Conservation (phyloP, 2,888 invertebrate species). For the Idaea aversata region DNA sequence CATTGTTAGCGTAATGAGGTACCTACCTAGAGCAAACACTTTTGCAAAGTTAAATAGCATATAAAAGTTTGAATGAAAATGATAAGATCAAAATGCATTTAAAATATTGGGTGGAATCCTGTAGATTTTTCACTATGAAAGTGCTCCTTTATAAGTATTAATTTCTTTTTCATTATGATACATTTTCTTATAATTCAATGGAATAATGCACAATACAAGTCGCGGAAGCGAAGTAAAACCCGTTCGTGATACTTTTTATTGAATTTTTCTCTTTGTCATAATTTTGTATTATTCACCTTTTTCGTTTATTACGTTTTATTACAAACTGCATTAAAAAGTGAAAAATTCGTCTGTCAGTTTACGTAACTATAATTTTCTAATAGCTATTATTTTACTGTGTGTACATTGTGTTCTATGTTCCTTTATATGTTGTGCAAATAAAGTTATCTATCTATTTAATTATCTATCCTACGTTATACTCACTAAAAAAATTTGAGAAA, state of each 20-base stretch:
- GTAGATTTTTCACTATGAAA: not conserved
- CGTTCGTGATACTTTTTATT: not conserved
- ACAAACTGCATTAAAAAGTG: not conserved
- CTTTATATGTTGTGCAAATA: too few relatives aligned
- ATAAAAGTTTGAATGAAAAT: too few relatives aligned
- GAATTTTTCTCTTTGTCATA: not conserved
- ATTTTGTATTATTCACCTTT: not conserved
- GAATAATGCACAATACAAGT: not conserved
- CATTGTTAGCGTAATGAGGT: too few relatives aligned
- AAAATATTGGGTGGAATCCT: not conserved
- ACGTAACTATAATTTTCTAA: too few relatives aligned
- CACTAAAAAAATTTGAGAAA: too few relatives aligned
- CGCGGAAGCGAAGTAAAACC: not conserved
- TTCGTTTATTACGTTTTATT: not conserved
- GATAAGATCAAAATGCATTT: not conserved
- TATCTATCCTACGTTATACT: too few relatives aligned
- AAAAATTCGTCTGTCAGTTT: not conserved
- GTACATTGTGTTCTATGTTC: too few relatives aligned
- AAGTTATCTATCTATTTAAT: too few relatives aligned
- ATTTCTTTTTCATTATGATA: conserved; percentile 17
- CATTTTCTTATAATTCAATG: conserved; percentile 4
- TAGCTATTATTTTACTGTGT: too few relatives aligned
- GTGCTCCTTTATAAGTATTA: not conserved
- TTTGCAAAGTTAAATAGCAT: conserved; percentile 10
- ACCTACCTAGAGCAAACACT: conserved; percentile 29